Conservation (phyloP, 2,113 vertebrate species). For the Plestiodon gilberti region DNA sequence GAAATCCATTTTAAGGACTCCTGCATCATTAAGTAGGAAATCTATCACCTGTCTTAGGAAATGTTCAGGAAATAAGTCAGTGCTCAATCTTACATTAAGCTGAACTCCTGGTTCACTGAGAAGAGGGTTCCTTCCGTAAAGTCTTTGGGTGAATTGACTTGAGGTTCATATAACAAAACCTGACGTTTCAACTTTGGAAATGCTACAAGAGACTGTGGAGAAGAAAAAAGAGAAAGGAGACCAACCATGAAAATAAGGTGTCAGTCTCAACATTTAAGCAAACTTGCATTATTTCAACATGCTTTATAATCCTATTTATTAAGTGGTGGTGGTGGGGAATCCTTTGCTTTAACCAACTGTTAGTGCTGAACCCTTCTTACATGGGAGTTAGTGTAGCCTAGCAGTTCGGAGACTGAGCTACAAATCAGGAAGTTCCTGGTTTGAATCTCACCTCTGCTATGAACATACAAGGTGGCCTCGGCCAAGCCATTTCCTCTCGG, state of each 20-base stretch:
- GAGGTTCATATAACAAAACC: conserved; percentile 95
- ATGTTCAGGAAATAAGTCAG: background rate
- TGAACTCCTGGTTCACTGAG: conserved; percentile 99
- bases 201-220: conserved; percentile 93
- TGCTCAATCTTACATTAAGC: conserved; percentile 90
- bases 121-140: conserved; percentile 98
- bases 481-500: too few relatives aligned
- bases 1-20: conserved; percentile 6
- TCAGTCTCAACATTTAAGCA: background rate
- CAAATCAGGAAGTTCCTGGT: too few relatives aligned
- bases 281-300: background rate
- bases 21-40: conserved; percentile 39
- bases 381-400: too few relatives aligned
- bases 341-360: background rate
- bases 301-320: background rate
- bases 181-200: conserved; percentile 99
- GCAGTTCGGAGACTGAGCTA: too few relatives aligned
- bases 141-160: conserved; percentile 98
- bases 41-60: conserved; percentile 38
- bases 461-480: too few relatives aligned
- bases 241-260: conserved; percentile 53
- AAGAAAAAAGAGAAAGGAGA: conserved; percentile 43
- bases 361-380: background rate
- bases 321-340: background rate
- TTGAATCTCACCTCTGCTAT: too few relatives aligned